Conservation (phyloP, 1,140 invertebrate species). For the Drosophila subpulchrella region DNA sequence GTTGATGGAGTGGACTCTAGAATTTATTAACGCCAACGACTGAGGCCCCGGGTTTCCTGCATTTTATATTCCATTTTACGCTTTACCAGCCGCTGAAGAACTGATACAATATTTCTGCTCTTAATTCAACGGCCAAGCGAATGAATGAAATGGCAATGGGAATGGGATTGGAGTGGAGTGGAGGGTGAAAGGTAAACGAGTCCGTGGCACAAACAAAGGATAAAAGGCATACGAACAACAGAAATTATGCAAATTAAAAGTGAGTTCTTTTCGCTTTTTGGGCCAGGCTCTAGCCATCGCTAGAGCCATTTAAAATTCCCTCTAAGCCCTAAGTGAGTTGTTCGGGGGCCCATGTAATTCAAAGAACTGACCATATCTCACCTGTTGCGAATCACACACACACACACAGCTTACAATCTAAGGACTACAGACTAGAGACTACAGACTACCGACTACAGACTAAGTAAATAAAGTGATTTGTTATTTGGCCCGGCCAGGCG, state of each 20-base stretch:
- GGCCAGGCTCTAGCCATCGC: background rate
- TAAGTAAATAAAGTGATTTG: slow-evolving; percentile 81
- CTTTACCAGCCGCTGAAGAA: slow-evolving; percentile 70
- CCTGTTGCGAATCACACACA: slow-evolving; percentile 38
- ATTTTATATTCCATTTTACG: slow-evolving; percentile 78
- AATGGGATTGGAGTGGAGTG: slow-evolving; percentile 22
- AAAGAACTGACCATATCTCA: slow-evolving; percentile 27
- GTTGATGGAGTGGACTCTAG: slow-evolving; percentile 71
- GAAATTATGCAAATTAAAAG: slow-evolving; percentile 79
- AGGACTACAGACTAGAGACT: no score
- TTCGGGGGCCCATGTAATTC: slow-evolving; percentile 20
- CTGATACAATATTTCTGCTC: slow-evolving; percentile 81
- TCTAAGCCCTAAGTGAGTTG: slow-evolving; percentile 51
- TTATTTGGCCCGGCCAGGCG: slow-evolving; percentile 61
- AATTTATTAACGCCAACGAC: slow-evolving; percentile 70
- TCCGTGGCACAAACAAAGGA: slow-evolving; percentile 50
- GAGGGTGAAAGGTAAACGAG: slow-evolving; percentile 38
- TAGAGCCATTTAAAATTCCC: slow-evolving; percentile 39
- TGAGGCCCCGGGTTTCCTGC: slow-evolving; percentile 30
- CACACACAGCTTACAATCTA: slow-evolving; percentile 20
- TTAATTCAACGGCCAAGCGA: slow-evolving; percentile 66
- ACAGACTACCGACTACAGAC: slow-evolving; percentile 12
- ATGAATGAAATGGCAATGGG: slow-evolving; percentile 57
- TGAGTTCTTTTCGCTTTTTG: slow-evolving; percentile 31
- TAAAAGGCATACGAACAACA: slow-evolving; percentile 32